A percentile compares a stretch with the other conserved stretches of the same genome.
These are phyloP conservation scores for Drosophila kurseongensis DNA, from an alignment of 1,140 invertebrate species.

Conservation along the genomic window DNA sequence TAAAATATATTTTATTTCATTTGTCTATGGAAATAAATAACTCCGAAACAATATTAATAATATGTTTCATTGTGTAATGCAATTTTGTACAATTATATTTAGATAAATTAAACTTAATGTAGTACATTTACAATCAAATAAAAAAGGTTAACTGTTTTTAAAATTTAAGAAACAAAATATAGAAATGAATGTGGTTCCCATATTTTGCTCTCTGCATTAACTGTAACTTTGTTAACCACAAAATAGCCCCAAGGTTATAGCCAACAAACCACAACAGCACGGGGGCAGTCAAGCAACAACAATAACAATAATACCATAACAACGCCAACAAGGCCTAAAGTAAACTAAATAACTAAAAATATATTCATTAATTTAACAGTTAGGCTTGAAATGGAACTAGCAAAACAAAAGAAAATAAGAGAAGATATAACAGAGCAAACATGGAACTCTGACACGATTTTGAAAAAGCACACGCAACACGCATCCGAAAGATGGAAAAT, in stretches of 20 bases:
- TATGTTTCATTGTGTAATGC: too few species aligned
- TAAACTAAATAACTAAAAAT: conserved; percentile 57
- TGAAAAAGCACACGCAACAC: conserved; percentile 48
- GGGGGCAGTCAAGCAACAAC: conserved; percentile 28
- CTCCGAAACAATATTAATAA: too few species aligned
- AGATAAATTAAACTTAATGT: too few species aligned
- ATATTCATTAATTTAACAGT: conserved; percentile 67
- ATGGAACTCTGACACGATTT: conserved; percentile 54
- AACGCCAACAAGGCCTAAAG: conserved; percentile 39
- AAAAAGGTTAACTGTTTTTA: too few species aligned
- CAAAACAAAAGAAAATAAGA: conserved; percentile 43
- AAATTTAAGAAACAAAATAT: background rate
- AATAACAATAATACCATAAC: conserved; percentile 20
- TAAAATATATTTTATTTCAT: too few species aligned
- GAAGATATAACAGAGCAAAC: conserved; percentile 40
- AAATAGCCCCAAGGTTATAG: conserved; percentile 66
- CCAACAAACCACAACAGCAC: conserved; percentile 46
- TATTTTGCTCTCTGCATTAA: conserved; percentile 29
- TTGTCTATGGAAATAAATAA: too few species aligned
- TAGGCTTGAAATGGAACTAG: conserved; percentile 56
- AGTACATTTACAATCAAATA: too few species aligned
- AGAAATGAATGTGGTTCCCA: background rate
- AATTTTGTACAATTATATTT: too few species aligned
- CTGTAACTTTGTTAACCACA: conserved; percentile 57
- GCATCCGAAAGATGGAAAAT: conserved; percentile 44